Percentiles rank a stretch among this genome's conserved stretches.
These are phyloP conservation scores for Diplodus sargus DNA, from an alignment of 2,797 vertebrate species.

Conservation along the genomic window DNA sequence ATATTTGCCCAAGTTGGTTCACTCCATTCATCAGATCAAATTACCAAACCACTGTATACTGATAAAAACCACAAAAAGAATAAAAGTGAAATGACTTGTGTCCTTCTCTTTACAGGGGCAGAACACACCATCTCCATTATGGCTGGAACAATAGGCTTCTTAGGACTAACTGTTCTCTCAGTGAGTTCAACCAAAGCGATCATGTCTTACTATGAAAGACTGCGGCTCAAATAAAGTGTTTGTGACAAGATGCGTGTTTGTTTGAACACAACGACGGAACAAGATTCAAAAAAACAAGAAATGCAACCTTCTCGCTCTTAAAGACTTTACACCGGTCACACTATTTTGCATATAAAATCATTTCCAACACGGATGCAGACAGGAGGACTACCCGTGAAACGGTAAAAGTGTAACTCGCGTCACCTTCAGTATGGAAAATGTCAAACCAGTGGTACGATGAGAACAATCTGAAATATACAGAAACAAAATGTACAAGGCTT, in stretches of 20 bases:
- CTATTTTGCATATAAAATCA: too few relatives aligned
- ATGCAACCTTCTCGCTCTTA: background rate
- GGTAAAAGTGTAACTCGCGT: too few relatives aligned
- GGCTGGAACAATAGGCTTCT: constrained; percentile 63
- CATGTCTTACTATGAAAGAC: constrained; percentile 64
- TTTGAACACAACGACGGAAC: background rate
- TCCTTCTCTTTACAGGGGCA: constrained; percentile 64
- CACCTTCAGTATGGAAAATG: too few relatives aligned
- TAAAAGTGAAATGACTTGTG: background rate
- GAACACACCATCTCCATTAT: constrained; percentile 59
- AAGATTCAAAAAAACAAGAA: background rate
- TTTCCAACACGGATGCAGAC: too few relatives aligned
- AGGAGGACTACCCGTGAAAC: too few relatives aligned
- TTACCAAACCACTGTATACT: too few relatives aligned
- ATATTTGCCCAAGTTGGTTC: too few relatives aligned
- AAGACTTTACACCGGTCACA: background rate
- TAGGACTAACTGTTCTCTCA: constrained; percentile 58
- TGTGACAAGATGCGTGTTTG: background rate
- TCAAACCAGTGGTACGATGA: too few relatives aligned
- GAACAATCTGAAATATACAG: too few relatives aligned
- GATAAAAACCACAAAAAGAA: too few relatives aligned
- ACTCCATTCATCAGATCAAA: too few relatives aligned
- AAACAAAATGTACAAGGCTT: background rate
- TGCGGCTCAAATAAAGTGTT: constrained; percentile 62
- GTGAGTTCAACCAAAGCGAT: constrained; percentile 71